A percentile compares a stretch with the other conserved stretches of the same genome.
These are phyloP conservation scores for Pantherophis vulpinus DNA, from an alignment of 2,797 vertebrate species.

Conservation along the genomic window DNA sequence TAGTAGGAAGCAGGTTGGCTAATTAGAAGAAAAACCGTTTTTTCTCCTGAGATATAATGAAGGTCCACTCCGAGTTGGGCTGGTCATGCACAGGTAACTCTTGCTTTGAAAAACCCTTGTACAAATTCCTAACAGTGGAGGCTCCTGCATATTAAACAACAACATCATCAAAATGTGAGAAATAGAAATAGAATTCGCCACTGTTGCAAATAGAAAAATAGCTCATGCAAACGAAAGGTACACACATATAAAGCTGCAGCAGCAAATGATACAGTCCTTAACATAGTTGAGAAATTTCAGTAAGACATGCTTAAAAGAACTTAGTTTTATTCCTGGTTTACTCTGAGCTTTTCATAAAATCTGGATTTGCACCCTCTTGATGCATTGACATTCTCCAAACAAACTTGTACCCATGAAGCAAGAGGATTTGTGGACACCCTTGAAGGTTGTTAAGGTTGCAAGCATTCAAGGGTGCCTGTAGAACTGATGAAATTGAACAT, in stretches of 20 bases:
- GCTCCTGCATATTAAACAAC: background rate
- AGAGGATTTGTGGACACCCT: background rate
- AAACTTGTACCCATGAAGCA: background rate
- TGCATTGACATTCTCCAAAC: background rate
- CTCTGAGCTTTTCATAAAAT: background rate
- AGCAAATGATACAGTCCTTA: background rate
- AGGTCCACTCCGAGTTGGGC: background rate
- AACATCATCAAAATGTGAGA: background rate
- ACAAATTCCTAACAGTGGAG: background rate
- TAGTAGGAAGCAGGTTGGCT: conserved; percentile 25
- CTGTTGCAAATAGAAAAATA: background rate
- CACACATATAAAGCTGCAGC: background rate
- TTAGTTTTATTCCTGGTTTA: background rate
- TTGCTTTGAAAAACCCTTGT: background rate
- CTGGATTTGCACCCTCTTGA: background rate
- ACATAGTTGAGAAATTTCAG: background rate
- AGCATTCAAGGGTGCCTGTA: background rate
- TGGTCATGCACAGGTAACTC: background rate
- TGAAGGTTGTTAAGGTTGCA: background rate
- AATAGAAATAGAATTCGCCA: background rate
- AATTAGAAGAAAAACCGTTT: conserved; percentile 38
- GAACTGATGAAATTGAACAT: background rate
- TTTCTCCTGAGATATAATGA: background rate
- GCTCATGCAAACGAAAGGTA: background rate
- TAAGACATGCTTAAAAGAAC: background rate